A percentile compares a stretch with the other conserved stretches of the same genome.
phyloP scores from a whole-genome alignment of 1,140 invertebrate species.

The Orchestia grillus region DNA sequence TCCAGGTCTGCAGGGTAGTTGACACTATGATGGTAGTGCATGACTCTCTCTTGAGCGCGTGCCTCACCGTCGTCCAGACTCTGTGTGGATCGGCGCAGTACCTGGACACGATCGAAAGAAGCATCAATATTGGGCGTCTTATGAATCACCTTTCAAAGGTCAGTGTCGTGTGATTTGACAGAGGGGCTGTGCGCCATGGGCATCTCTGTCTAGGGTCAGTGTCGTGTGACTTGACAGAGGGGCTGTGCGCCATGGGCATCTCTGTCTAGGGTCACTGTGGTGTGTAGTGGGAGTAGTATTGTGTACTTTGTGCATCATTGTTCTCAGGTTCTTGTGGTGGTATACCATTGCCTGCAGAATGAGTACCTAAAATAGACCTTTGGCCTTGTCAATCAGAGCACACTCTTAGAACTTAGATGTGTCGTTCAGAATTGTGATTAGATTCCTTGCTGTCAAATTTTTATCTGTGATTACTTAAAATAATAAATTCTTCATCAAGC shows the following conservation, averaged over 20 bases:
- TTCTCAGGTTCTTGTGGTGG: not conserved
- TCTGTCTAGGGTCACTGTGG: not conserved
- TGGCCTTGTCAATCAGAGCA: too few species aligned
- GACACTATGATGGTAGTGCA: not conserved
- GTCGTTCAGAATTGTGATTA: too few species aligned
- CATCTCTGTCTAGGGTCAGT: not conserved
- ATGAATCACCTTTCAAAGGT: not conserved
- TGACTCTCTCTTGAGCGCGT: not conserved
- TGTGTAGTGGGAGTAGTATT: not conserved
- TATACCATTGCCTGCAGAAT: not conserved
- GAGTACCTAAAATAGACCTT: too few species aligned
- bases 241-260: not conserved
- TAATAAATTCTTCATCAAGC: too few species aligned
- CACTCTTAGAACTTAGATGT: too few species aligned
- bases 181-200: too few species aligned
- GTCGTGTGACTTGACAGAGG: not conserved
- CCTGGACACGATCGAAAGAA: not conserved
- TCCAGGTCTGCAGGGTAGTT: not conserved
- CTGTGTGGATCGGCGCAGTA: not conserved
- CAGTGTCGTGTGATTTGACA: not conserved
- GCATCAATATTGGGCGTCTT: not conserved
- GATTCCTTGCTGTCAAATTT: too few species aligned
- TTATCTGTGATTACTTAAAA: too few species aligned
- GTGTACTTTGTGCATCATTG: not conserved
- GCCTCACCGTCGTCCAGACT: not conserved